Evolutionary conservation across 1,140 invertebrate genomes (phyloP), one percentile per base, ranked within the genome.

Genomic region (Caenorhabditis brenneri): DNA sequence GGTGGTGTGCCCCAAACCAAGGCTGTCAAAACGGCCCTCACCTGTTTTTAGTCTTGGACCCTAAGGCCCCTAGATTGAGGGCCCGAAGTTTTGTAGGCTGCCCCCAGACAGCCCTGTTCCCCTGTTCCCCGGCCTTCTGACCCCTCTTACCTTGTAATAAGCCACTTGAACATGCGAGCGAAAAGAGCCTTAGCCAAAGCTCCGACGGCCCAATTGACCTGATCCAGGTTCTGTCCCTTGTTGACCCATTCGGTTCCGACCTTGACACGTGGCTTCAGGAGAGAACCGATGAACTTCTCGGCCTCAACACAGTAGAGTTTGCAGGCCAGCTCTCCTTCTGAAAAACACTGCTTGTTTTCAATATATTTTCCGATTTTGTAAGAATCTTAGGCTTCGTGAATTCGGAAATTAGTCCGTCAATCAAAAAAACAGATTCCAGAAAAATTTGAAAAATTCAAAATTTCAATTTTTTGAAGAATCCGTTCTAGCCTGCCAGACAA

Each of bases 151-250:
- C 92, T 91, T 83, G 89, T 92, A 53, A 94, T 93, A 80, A 93
- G 88, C 93, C 93, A 93, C 39, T 90, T 90, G 89, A 93, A 93
- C 89, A 93, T 92, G 81, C 93, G 91, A 88, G 93, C 92, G 88
- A 93, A 94, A 65, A 93, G 90, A 49, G 93, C 93, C 88, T 94
- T 94, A 83, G 93, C 91, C 87, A 94, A 87, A 81, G 93, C 93
- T 88, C 92, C 92, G 46, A 94, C 91, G n/a, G 93, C 92, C 88
- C 92, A 92, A 19, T 90, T 87, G 12, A 90, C 88, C 92, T 94
- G 94, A 91, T 96, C 95, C 92, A 96, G 95, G 86, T 91, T 93
- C 88, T 93, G 92, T 33, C 93, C 93, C 89, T 94, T 97, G 86
- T 85, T 87, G 15, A 87, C 86, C 87, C 91, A 92, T 84, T 93